phyloP scores from a whole-genome alignment of 1,140 invertebrate species.

The Conus betulinus region DNA sequence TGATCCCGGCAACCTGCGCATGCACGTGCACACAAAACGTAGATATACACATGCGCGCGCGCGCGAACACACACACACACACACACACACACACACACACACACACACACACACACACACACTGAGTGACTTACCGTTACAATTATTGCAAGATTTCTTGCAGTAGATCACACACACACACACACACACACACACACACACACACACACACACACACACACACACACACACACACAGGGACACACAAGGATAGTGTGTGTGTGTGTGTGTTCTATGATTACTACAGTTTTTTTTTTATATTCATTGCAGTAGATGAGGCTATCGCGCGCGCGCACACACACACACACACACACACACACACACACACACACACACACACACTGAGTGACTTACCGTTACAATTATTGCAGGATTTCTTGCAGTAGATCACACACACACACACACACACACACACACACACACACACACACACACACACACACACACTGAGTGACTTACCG shows the following conservation, averaged over 20 bases:
- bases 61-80: slow-evolving; percentile 3
- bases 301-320: too few species aligned
- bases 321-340: too few species aligned
- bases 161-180: slow-evolving; percentile 17
- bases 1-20: slow-evolving; percentile 59
- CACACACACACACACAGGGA: too few species aligned
- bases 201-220: too few species aligned
- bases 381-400: slow-evolving; percentile 45
- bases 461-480: not conserved
- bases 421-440: slow-evolving; percentile 7
- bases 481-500: slow-evolving; percentile 31
- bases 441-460: not conserved
- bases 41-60: not conserved
- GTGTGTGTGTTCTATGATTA: too few species aligned
- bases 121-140: slow-evolving; percentile 42
- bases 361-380: not conserved
- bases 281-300: too few species aligned
- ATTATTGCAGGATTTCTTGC: slow-evolving; percentile 53
- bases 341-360: not conserved
- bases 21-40: not conserved
- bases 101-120: not conserved
- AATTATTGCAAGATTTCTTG: slow-evolving; percentile 54
- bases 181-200: too few species aligned
- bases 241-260: too few species aligned
- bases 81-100: not conserved